These are phyloP conservation scores for Euthynnus affinis DNA, from an alignment of 2,797 vertebrate genomes.

Conservation along the genomic window DNA sequence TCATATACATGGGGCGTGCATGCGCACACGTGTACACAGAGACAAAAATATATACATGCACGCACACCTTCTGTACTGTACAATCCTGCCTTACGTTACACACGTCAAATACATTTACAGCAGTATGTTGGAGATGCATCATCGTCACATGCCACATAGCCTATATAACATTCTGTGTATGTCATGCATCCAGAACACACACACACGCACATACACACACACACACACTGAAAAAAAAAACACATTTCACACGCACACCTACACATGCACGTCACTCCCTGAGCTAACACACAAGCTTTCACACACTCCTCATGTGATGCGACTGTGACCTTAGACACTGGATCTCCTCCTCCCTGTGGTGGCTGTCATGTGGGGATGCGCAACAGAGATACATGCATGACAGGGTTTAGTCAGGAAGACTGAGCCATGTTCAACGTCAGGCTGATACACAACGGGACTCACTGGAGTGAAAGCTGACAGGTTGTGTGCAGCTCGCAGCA, in stretches of 20 bases:
- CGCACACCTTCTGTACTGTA: background rate
- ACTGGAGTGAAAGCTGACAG: constrained; percentile 32
- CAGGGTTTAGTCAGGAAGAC: constrained; percentile 53
- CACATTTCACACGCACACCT: constrained; percentile 18
- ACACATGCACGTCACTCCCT: constrained; percentile 34
- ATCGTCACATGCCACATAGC: background rate
- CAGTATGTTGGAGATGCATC: background rate
- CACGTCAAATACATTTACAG: constrained; percentile 15
- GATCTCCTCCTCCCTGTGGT: constrained; percentile 36
- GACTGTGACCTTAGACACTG: constrained; percentile 66
- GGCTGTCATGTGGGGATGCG: constrained; percentile 60
- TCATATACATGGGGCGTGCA: constrained; percentile 3
- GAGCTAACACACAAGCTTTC: constrained; percentile 36
- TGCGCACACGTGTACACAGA: background rate
- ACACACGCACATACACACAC: no score
- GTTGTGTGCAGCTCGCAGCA: constrained; percentile 2
- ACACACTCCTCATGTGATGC: constrained; percentile 52
- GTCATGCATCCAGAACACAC: constrained; percentile 4
- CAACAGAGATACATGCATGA: constrained; percentile 50
- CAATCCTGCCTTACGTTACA: constrained; percentile 11
- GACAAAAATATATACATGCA: background rate
- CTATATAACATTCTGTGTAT: background rate
- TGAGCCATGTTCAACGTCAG: constrained; percentile 55
- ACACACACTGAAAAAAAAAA: no score
- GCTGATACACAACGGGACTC: constrained; percentile 42